Evolutionary conservation across 2,797 vertebrate species (phyloP).

Genomic region (Thalassophryne amazonica): DNA sequence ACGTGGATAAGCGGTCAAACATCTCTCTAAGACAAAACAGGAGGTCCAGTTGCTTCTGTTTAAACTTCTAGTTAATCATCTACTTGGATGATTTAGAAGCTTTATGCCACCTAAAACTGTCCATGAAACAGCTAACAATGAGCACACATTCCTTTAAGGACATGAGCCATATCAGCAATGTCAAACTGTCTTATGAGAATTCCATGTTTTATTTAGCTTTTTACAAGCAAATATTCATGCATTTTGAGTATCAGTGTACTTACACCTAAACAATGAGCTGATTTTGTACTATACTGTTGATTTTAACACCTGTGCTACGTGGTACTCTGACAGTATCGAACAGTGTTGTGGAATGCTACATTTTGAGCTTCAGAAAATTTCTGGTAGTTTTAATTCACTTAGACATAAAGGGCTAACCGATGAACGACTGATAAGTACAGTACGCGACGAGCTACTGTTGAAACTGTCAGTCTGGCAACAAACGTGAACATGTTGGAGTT

Average conservation of each 20-base stretch:
- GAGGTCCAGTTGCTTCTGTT: too few species aligned
- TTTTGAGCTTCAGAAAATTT: conserved; percentile 34
- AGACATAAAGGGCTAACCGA: conserved; percentile 60
- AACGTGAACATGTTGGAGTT: background rate
- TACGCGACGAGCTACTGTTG: conserved; percentile 16
- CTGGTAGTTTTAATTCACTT: conserved; percentile 21
- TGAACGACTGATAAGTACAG: conserved; percentile 15
- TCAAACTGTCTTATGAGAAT: conserved; percentile 26
- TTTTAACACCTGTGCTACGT: conserved; percentile 7
- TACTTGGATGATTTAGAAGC: conserved; percentile 14
- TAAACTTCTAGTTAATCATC: too few species aligned
- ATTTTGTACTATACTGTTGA: conserved; percentile 10
- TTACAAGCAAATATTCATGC: conserved; percentile 37
- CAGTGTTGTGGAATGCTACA: conserved; percentile 19
- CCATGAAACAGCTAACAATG: conserved; percentile 27
- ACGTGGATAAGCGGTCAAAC: too few species aligned
- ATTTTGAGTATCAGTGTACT: too few species aligned
- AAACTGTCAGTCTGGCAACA: conserved; percentile 31
- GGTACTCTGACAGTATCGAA: conserved; percentile 21
- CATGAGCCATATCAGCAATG: conserved; percentile 55
- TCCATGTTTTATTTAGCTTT: conserved; percentile 32
- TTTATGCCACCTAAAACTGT: conserved; percentile 33
- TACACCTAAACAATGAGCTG: too few species aligned
- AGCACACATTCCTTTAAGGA: conserved; percentile 57
- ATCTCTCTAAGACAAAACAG: too few species aligned